These are phyloP conservation scores for Trididemnum nubilum DNA, from an alignment of 23 tunicate genomes.

Conservation along the genomic window DNA sequence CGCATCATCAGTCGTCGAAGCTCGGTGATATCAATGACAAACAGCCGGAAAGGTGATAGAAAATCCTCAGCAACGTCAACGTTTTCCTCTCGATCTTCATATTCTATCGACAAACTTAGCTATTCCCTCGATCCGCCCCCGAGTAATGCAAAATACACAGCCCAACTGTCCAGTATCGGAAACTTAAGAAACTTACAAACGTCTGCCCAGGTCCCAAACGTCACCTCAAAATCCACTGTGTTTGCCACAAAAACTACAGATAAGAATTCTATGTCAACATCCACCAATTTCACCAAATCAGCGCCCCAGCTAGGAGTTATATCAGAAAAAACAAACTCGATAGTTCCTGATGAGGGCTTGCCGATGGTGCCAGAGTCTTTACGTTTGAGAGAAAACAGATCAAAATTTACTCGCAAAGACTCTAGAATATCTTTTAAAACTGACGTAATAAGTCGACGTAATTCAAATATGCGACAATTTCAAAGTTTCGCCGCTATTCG, in stretches of 20 bases:
- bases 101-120: slow-evolving; percentile 3
- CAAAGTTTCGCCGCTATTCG: slow-evolving; percentile 19
- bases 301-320: background rate
- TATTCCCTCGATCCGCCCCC: background rate
- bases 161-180: background rate
- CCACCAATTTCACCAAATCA: background rate
- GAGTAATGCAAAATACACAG: background rate
- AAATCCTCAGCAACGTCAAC: background rate
- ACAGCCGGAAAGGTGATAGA: background rate
- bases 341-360: background rate
- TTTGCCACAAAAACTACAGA: background rate
- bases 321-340: background rate
- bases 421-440: slow-evolving; percentile 9
- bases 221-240: background rate
- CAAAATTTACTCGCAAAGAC: slow-evolving; percentile 9
- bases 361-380: background rate
- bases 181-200: background rate
- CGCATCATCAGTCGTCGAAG: slow-evolving; percentile 9
- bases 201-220: slow-evolving; percentile 1
- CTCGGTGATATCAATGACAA: background rate
- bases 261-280: background rate
- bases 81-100: background rate
- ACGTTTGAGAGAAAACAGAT: background rate
- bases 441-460: background rate
- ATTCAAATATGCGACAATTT: background rate